Base-by-base conservation (phyloP, 2,113 vertebrate species). In the Lichenostomus cassidix region DNA sequence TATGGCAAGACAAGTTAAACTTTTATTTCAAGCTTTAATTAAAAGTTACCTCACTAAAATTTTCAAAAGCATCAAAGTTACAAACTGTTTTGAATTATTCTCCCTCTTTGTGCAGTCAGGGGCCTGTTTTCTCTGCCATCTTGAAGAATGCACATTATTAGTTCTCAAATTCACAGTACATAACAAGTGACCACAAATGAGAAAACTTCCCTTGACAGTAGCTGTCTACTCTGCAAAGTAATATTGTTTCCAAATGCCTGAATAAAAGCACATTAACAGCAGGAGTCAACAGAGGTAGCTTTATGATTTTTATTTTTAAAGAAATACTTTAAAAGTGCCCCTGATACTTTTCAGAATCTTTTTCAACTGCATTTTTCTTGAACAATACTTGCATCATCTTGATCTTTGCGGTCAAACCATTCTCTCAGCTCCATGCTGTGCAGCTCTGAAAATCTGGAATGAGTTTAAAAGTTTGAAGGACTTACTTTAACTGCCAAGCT, bases 311-410 rank as follows among this genome's bases (percentile, higher is more conserved):
- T 94, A 90, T 92, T 92, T 95, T 95, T 81, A 86, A 93, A 96
- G 60, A 77, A 90, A 70, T 55, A 65, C 71, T 96, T 92, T 83
- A 44, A 83, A 95, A 90, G 60, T 77, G 83, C 29, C 79, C 90
- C 90, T 94, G 52, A 88, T 94, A 93, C 85, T 75, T 96, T 95
- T 93, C 83, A 93, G 93, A 89, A 90, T 83, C 68, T 92, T 83
- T 95, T 92, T 95, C 37, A 94, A 29, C 76, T 78, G 79, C 28
- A 24, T 94, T 95, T 96, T 96, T 96, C 94, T 96, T 95, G 93
- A 96, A 96, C 88, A 94, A 92, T 94, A 89, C 94, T 96, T 93
- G 74, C 52, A 93, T 81, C 88, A 90, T 81, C 94, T 82, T 90
- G 85, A 95, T 96, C 93, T 92, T 93, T 62, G 73, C 3, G 17